A percentile compares a stretch with the other conserved stretches of the same genome.
Conservation (phyloP, 2,888 invertebrate species). For the Cantharis nigra region DNA sequence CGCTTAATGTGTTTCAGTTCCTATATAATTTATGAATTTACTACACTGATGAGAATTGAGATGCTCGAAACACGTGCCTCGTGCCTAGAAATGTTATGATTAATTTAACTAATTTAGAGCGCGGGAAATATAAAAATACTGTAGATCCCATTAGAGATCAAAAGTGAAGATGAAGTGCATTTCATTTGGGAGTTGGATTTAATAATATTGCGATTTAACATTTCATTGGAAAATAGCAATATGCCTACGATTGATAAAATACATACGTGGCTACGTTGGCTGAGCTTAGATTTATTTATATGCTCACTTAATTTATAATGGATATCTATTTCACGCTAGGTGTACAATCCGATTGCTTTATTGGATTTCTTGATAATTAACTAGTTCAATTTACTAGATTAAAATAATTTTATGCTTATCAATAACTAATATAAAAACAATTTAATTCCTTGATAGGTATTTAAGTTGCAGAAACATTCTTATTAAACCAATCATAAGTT, state of each 20-base stretch:
- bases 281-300: neutral
- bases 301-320: conserved; percentile 1
- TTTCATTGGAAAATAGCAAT: neutral
- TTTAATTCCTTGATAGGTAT: conserved; percentile 7
- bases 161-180: neutral
- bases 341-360: neutral
- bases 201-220: neutral
- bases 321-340: conserved; percentile 1
- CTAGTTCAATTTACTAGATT: conserved; percentile 11
- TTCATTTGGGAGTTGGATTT: neutral
- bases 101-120: neutral
- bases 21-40: neutral
- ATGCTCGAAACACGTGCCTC: neutral
- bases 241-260: neutral
- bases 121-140: neutral
- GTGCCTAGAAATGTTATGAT: neutral
- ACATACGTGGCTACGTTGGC: neutral
- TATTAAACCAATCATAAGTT: neutral
- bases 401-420: conserved; percentile 7
- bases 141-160: neutral
- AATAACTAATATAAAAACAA: conserved; percentile 6
- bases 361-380: neutral
- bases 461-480: conserved; percentile 3
- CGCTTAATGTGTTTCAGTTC: neutral
- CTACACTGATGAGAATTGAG: neutral